Conservation (phyloP, 2,113 vertebrate species). For the Dolichallabes microphthalmus region DNA sequence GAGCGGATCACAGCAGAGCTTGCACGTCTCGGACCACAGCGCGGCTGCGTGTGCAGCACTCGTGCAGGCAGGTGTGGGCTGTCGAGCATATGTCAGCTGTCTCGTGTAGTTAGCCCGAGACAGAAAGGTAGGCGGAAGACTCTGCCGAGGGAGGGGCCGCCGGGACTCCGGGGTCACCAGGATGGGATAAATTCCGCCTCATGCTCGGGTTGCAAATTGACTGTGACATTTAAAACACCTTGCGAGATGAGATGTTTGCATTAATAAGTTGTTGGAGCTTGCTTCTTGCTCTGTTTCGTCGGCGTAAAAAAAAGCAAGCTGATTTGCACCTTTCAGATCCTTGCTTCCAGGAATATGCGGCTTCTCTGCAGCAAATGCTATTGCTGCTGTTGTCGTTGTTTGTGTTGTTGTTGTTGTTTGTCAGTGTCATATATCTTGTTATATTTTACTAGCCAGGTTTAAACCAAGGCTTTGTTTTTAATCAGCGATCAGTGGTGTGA, state of each 20-base stretch:
- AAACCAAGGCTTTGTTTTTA: background rate
- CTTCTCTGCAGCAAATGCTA: constrained; percentile 29
- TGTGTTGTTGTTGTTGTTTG: background rate
- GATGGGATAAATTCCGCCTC: constrained; percentile 45
- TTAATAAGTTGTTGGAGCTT: constrained; percentile 47
- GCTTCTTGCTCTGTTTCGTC: background rate
- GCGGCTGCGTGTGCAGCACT: constrained; percentile 11
- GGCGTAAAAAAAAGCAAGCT: background rate
- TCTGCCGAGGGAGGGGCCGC: background rate
- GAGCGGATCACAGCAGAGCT: constrained; percentile 30
- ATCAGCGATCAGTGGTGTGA: background rate
- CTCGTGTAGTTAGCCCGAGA: constrained; percentile 42
- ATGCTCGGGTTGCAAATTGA: constrained; percentile 52
- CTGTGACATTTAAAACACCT: constrained; percentile 54
- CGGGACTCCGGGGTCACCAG: constrained; percentile 10
- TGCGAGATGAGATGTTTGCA: constrained; percentile 53
- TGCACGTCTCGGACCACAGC: constrained; percentile 6
- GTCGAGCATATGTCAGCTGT: constrained; percentile 46
- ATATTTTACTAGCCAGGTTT: constrained; percentile 18
- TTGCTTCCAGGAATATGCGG: constrained; percentile 8
- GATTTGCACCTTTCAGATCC: constrained; percentile 26
- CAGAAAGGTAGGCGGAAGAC: constrained; percentile 16
- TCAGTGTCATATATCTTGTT: background rate
- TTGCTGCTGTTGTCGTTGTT: background rate
- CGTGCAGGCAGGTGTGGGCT: constrained; percentile 32